phyloP scores from a whole-genome alignment of 2,888 invertebrate genomes.

The Stenodera caucasica region DNA sequence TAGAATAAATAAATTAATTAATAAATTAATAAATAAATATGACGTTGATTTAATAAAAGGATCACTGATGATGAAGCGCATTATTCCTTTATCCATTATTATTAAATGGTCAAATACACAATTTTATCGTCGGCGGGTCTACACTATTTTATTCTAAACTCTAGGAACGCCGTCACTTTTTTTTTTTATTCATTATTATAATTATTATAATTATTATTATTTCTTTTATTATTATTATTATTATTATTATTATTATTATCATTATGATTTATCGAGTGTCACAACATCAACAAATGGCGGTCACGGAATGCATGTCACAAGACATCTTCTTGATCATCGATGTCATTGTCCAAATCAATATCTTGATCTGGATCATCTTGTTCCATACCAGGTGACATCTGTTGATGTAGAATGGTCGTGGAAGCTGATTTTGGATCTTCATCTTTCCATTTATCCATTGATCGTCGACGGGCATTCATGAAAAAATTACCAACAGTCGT shows the following conservation, averaged over 20 bases:
- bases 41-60: not conserved
- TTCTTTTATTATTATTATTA: too few species aligned
- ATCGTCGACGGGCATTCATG: slow-evolving; percentile 98
- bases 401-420: slow-evolving; percentile 51
- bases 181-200: slow-evolving; percentile 15
- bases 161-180: slow-evolving; percentile 46
- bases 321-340: slow-evolving; percentile 62
- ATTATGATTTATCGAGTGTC: slow-evolving; percentile 42
- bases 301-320: slow-evolving; percentile 59
- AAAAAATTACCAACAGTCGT: slow-evolving; percentile 99
- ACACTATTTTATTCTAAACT: slow-evolving; percentile 45
- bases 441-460: slow-evolving; percentile 98
- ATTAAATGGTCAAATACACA: slow-evolving; percentile 27
- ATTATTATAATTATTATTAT: not conserved
- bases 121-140: slow-evolving; percentile 36
- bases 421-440: slow-evolving; percentile 72
- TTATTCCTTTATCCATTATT: not conserved
- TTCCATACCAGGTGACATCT: slow-evolving; percentile 55
- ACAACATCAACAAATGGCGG: slow-evolving; percentile 57
- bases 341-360: slow-evolving; percentile 59
- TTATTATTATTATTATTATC: not conserved
- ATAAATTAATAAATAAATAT: not conserved
- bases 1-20: not conserved
- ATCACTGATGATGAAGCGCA: not conserved
- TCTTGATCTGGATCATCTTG: slow-evolving; percentile 55